Evolutionary conservation across 1,140 invertebrate genomes (phyloP), one percentile per base, ranked within the genome.

Genomic region (Mylabris phalerata): DNA sequence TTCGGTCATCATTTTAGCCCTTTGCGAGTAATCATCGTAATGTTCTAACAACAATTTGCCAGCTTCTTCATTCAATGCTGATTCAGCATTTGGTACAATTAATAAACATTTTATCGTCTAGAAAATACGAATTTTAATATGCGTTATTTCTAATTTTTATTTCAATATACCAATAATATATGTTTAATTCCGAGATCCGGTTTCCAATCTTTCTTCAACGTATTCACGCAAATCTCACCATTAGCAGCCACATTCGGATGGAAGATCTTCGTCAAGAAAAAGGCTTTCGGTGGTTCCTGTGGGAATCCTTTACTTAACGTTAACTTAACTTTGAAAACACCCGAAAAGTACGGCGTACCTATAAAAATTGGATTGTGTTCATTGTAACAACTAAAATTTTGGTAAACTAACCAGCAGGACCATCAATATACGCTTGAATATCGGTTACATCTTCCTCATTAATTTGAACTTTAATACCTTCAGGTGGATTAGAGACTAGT

Each of bases 201-300:
- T 75, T 94, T 94, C 95, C 95, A 98, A 79, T 98, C 92, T 78
- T 92, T 95, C 77, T 96, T 95, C 50, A 98, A 79, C 51, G 95
- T 97, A 77, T 98, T 96, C 0, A 98, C 95, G 79, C 95, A 98
- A 73, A 98, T 97, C 78, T 97, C 94, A 41, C 95, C 95, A 79
- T 89, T 92, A 67, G 83, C 82, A 9, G 94, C 88, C 65, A 98
- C 94, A 82, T 98, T 98, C 32, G 95, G 95, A 78, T 98, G 95
- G 79, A 98, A 98, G 68, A 98, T 95, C 82, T 93, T 95, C 50
- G 95, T 98, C 32, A 95, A 77, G 75, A 98, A 98, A 77, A 87
- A 95, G 42, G 93, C 95, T 78, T 95, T 96, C 13, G 95, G 95
- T 62, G 95, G 93, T 68, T 87, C 83, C 66, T 87, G 81, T 19